Evolutionary conservation across 2,797 vertebrate genomes (phyloP), one percentile per base, ranked within the genome.

Genomic region (Rhinatrema bivittatum): DNA sequence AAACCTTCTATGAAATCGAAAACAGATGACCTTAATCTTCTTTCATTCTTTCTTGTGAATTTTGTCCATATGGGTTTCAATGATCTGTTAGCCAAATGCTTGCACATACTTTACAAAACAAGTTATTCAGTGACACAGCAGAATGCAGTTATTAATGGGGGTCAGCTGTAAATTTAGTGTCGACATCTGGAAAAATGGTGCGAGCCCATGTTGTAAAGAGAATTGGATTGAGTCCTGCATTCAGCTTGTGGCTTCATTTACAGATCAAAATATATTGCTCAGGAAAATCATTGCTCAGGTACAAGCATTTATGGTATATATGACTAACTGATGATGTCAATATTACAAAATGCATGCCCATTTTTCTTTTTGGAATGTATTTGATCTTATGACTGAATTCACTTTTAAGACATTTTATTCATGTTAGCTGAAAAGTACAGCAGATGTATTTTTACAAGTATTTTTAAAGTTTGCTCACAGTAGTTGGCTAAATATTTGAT

Each of bases 151-250:
- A 48, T 43, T 61, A 57, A 36, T 27, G 46, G 47, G n/a, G 29
- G 20, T 46, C 47, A 56, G 16, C 13, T 62, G 42, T 36, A 53
- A 44, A 49, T 8, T 32, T 36, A 47, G 42, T 30, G 42, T 20
- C 52, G 12, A 56, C 66, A 70, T 67, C 53, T 72, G 68, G 62
- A 59, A 65, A 70, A 65, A 35, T 29, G 12, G 32, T 38, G 16
- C 48, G 25, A 55, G 39, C 44, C 50, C 30, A 46, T 9, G 20
- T 25, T 54, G 30, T 39, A 70, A 58, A 74, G n/a, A 46, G 51
- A 39, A 25, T 15, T 15, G 22, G 48, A 32, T 38, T 40, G 43
- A 40, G 10, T 28, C 42, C 53, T 37, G 36, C 16, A 16, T 16
- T 24, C 27, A 53, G 42, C 14, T 25, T 8, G 20, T 32, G 3